Conservation (phyloP, 1,140 invertebrate genomes). For the Thaumetopoea pityocampa region DNA sequence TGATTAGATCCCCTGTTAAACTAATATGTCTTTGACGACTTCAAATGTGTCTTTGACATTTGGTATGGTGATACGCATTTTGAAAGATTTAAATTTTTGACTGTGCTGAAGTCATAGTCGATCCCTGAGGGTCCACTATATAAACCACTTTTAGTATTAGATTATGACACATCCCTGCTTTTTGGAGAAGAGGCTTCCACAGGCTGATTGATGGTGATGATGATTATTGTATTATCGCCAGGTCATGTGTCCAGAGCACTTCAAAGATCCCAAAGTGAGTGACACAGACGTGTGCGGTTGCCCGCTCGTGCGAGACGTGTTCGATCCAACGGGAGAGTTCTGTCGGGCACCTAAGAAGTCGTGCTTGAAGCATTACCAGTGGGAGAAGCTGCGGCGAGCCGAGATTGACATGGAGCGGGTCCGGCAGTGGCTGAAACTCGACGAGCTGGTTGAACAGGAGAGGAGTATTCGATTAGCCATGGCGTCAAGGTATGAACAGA, state of each 20-base stretch:
- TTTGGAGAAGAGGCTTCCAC: too few species aligned
- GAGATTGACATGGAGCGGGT: constrained; percentile 89
- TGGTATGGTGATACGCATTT: too few species aligned
- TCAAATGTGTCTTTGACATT: too few species aligned
- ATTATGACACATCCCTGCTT: too few species aligned
- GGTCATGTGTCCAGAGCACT: constrained; percentile 97
- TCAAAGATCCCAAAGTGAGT: constrained; percentile 94
- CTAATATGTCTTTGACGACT: too few species aligned
- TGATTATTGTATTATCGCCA: constrained; percentile 14
- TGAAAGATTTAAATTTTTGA: too few species aligned
- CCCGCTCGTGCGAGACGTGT: constrained; percentile 90
- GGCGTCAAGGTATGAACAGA: constrained; percentile 79
- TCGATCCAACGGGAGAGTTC: constrained; percentile 84
- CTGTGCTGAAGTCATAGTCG: too few species aligned
- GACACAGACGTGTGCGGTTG: constrained; percentile 93
- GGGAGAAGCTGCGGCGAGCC: constrained; percentile 95
- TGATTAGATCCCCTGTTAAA: too few species aligned
- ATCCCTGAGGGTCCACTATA: too few species aligned
- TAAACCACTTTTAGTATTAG: too few species aligned
- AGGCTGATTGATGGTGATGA: too few species aligned
- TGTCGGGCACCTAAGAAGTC: constrained; percentile 93
- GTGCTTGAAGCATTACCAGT: constrained; percentile 94
- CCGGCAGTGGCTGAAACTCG: constrained; percentile 93
- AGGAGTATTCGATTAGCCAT: constrained; percentile 90
- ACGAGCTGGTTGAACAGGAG: constrained; percentile 97